Base-by-base conservation (phyloP, 2,888 invertebrate species). In the Byasa hedistus region DNA sequence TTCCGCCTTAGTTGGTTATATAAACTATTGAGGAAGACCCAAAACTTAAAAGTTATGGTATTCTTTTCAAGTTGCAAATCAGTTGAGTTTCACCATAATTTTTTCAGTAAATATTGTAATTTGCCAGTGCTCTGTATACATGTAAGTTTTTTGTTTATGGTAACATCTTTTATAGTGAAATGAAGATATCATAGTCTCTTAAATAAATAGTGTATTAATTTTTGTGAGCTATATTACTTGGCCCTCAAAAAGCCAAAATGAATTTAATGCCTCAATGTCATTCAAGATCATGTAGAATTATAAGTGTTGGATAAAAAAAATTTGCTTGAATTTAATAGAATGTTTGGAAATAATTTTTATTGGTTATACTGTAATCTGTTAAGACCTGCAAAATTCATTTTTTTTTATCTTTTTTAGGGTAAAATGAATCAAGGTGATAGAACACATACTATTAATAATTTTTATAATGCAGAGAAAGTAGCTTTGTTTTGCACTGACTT, bases 41-140 rank as follows among this genome's bases (percentile, higher is more conserved):
- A 95, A 61, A 96, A 96, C 86, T 97, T 96, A 92, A 97, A 97
- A 91, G 96, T 98, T 61, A 96, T 98, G 94, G 98, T 99, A 0
- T 99, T 99, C 89, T 98, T 99, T 89, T 98, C 98, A 64, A 98
- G 98, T 5, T 99, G 99, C 85, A 96, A 98, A 94, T 96, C 98
- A 17, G 99, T 99, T 44, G 97, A 98, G 83, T 99, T 95, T 86
- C 97, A 99, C 84, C 94, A 97, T 82, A 97, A 98, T 80, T 94
- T 99, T 59, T 94, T 99, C 68, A 97, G 96, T 84, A 83, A 76
- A 65, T 98, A 98, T 83, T 98, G 99, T 73, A 96, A 98, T 86
- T 87, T 98, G 63, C 95, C 98, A 27, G 98, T 98, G 21, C 93
- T 96, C 85, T 96, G 97, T 79, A 99, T 99, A 80, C 99, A 99